These are phyloP conservation scores for Macropus fuliginosus DNA, from an alignment of 2,797 vertebrate species.

Conservation along the genomic window DNA sequence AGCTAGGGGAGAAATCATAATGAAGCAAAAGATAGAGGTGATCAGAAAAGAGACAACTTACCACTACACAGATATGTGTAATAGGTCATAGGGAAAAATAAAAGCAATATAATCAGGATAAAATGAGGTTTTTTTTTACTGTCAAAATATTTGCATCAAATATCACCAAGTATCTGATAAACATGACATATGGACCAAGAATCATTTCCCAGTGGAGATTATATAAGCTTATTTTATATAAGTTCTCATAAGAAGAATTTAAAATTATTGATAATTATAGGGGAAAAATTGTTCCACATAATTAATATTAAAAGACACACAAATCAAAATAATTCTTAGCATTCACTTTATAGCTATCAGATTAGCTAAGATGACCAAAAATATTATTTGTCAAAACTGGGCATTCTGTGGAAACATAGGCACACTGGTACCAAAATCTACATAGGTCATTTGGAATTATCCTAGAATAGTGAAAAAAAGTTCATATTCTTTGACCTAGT, in stretches of 20 bases:
- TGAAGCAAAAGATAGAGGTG: neutral
- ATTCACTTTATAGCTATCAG: too few species aligned
- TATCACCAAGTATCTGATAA: neutral
- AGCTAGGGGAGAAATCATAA: too few species aligned
- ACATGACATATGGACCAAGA: neutral
- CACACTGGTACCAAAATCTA: neutral
- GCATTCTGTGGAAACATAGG: neutral
- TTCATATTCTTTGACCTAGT: too few species aligned
- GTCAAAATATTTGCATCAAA: neutral
- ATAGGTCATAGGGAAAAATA: neutral
- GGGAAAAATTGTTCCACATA: too few species aligned
- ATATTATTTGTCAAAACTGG: neutral
- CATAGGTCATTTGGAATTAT: neutral
- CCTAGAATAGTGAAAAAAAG: too few species aligned
- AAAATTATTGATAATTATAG: neutral
- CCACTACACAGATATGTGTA: neutral
- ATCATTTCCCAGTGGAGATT: neutral
- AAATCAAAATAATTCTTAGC: too few species aligned
- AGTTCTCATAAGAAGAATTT: too few species aligned
- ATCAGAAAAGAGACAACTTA: neutral
- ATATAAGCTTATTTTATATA: neutral
- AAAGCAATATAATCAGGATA: neutral
- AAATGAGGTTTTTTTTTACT: neutral
- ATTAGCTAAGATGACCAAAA: too few species aligned
- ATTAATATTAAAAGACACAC: too few species aligned